Base-by-base conservation (phyloP, 2,797 vertebrate genomes). In the Fratercula arctica region DNA sequence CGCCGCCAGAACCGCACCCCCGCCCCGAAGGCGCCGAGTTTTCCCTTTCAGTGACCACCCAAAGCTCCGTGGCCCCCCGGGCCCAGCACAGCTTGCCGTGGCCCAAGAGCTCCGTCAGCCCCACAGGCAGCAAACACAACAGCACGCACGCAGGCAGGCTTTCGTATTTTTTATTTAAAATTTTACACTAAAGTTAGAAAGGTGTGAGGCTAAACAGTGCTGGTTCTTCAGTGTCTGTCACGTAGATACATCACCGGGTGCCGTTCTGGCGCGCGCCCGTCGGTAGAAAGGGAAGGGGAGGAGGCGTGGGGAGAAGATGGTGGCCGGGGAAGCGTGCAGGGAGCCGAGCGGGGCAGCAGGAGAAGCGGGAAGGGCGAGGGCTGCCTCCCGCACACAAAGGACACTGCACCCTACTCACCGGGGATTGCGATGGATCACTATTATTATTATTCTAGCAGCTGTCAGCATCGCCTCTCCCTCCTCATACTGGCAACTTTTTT, bases 161-260 rank as follows among this genome's bases (percentile, higher is more conserved):
- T 94, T 92, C 89, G 16, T 25, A 29, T 81, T 93, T 96, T 98
- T 98, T 98, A 98, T 97, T 98, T 96, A 97, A 98, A 98, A 98
- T 78, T 56, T 54, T 89, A 97, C 97, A 97, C 51, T 68, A 67
- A 88, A 89, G 95, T 97, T 97, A 97, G 96, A 97, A 98, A 98
- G 97, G 91, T 93, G 43, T 84, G 60, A 67, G 92, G 96, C 91
- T 81, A 57, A 97, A 96, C 96, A 92, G 90, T 50, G 97, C 96
- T 73, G 96, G 94, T 79, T 97, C 94, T 12, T 50, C 87, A 75
- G 8, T 24, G 91, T 41, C 69, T 39, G 63, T 87, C n/a, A 48
- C 73, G 93, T 33, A 23, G 93, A 79, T 66, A 78, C 29, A 39
- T 50, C 53, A 59, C 43, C 23, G 60, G 67, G 96, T 64, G 54